Evolutionary conservation across 1,140 invertebrate genomes (phyloP).

Genomic region (Sinonovacula constricta): DNA sequence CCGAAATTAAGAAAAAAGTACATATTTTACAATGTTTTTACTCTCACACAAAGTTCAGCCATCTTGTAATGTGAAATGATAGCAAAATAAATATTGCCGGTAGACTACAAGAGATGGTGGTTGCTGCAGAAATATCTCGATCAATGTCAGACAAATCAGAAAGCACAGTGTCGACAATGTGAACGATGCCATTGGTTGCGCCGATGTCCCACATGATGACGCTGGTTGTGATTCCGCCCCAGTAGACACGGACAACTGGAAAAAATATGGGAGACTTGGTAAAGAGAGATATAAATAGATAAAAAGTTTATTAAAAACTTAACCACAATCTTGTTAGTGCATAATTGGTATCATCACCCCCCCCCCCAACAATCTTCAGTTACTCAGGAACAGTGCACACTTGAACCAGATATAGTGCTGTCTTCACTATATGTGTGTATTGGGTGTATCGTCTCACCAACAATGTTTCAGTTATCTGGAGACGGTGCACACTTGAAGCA

Average conservation of each 20-base stretch:
- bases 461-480: too few relatives aligned
- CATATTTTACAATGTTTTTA: too few relatives aligned
- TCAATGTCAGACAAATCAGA: constrained; percentile 19
- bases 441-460: too few relatives aligned
- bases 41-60: too few relatives aligned
- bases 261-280: constrained; percentile 1
- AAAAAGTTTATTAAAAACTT: too few relatives aligned
- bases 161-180: constrained; percentile 41
- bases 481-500: too few relatives aligned
- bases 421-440: too few relatives aligned
- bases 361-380: background rate
- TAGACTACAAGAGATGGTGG: too few relatives aligned
- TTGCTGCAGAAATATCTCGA: constrained; percentile 5
- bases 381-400: background rate
- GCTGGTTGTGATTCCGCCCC: constrained; percentile 24
- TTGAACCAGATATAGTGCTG: too few relatives aligned
- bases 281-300: background rate
- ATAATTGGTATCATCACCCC: background rate
- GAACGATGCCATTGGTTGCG: constrained; percentile 38
- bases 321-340: background rate
- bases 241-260: constrained; percentile 37
- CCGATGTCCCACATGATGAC: constrained; percentile 44
- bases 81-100: too few relatives aligned
- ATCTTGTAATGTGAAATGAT: too few relatives aligned
- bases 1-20: too few relatives aligned